Percentiles rank a stretch among this genome's conserved stretches.
phyloP scores from a whole-genome alignment of 23 tunicate species.

The Ciona savignyi region DNA sequence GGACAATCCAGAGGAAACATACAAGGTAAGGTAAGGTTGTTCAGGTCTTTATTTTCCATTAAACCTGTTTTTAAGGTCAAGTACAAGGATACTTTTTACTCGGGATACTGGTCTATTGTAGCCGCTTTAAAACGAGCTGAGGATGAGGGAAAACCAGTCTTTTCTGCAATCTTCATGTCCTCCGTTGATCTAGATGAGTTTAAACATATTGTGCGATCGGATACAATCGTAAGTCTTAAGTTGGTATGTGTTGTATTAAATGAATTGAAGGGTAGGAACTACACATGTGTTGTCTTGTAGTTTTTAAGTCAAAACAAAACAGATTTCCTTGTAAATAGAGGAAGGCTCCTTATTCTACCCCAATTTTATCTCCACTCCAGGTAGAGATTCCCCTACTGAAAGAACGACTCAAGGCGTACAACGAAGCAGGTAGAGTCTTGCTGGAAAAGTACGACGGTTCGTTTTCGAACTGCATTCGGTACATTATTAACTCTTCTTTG shows the following conservation, averaged over 20 bases:
- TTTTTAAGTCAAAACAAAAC: too few species aligned
- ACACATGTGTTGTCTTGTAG: too few species aligned
- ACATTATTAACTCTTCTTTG: too few species aligned
- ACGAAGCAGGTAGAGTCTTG: conserved; percentile 72
- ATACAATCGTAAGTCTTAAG: conserved; percentile 30
- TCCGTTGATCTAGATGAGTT: conserved; percentile 26
- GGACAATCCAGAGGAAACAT: conserved; percentile 42
- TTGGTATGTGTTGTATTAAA: too few species aligned
- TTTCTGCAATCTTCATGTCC: conserved; percentile 55
- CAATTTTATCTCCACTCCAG: too few species aligned
- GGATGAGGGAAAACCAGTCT: conserved; percentile 58
- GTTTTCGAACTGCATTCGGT: conserved; percentile 57
- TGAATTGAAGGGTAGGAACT: too few species aligned
- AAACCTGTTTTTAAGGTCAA: conserved; percentile 18
- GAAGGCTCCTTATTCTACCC: too few species aligned
- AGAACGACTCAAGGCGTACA: conserved; percentile 45
- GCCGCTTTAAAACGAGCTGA: conserved; percentile 70
- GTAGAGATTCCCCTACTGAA: conserved; percentile 41
- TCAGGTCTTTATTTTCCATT: not conserved
- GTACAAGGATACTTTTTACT: conserved; percentile 33
- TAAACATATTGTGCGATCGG: conserved; percentile 36
- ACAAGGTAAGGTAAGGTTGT: conserved; percentile 37
- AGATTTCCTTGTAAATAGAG: too few species aligned
- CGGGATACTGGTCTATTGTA: conserved; percentile 85
- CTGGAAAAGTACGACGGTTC: conserved; percentile 53